These are phyloP conservation scores for Drosophila affinis DNA, from an alignment of 2,888 invertebrate genomes.

Conservation along the genomic window DNA sequence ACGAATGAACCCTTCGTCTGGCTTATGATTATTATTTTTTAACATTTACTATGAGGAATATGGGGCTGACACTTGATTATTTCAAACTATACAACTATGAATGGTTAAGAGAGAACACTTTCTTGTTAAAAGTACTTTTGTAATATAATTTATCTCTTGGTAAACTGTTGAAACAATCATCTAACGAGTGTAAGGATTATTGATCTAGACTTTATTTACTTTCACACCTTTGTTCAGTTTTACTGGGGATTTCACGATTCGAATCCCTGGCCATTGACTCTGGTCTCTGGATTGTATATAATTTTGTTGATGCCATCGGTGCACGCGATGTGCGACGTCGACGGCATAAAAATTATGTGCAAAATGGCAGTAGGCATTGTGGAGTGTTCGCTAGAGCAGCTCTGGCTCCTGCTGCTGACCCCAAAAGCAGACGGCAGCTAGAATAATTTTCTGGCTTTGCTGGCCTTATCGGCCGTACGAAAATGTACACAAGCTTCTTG, in stretches of 20 bases:
- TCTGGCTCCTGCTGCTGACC: constrained; percentile 62
- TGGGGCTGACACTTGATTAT: background rate
- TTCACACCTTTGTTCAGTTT: background rate
- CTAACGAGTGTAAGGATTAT: background rate
- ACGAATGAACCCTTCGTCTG: constrained; percentile 28
- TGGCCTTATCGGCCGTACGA: constrained; percentile 37
- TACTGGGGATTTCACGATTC: constrained; percentile 4
- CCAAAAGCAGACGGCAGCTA: constrained; percentile 51
- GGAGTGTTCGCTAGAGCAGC: constrained; percentile 60
- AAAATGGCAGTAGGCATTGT: constrained; percentile 69
- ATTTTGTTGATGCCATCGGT: constrained; percentile 62
- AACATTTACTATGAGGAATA: constrained; percentile 23
- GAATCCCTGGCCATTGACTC: background rate
- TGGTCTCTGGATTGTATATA: constrained; percentile 34
- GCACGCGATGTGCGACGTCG: constrained; percentile 68
- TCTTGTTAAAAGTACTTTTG: background rate
- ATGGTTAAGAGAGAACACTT: too few species aligned
- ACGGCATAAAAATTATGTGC: constrained; percentile 75
- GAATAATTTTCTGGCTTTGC: constrained; percentile 57
- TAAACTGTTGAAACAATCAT: background rate
- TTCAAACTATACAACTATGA: too few species aligned
- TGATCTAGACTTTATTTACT: background rate
- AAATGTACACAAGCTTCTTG: constrained; percentile 80
- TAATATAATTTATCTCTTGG: background rate
- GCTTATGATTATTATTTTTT: constrained; percentile 38